Base-by-base conservation (phyloP, 2,888 invertebrate genomes). In the Homarus gammarus region DNA sequence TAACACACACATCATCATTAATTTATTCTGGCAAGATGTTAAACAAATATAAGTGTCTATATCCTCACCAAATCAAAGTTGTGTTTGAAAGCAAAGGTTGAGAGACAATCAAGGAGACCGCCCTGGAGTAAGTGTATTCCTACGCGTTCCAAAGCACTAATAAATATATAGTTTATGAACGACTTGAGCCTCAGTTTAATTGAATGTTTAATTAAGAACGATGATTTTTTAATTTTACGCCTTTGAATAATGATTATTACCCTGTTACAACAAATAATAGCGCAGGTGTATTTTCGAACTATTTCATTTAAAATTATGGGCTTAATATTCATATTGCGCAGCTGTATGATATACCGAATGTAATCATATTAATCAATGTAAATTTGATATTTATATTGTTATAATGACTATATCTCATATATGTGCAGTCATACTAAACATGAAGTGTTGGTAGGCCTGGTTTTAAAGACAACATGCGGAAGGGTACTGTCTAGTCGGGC, bases 401-500 rank as follows among this genome's bases (percentile, higher is more conserved):
- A n/a, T n/a, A n/a, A n/a, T n/a, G n/a, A n/a, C n/a, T n/a, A n/a
- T n/a, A n/a, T n/a, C n/a, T n/a, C n/a, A n/a, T n/a, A n/a, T n/a
- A n/a, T n/a, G n/a, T n/a, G n/a, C n/a, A n/a, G n/a, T n/a, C n/a
- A n/a, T n/a, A n/a, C n/a, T n/a, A n/a, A n/a, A 40, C 44, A 40
- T n/a, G 44, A 44, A 75, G n/a, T 75, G 44, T 75, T 75, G 75
- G 75, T 27, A 75, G 10, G 75, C 75, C 44, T 72, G 72, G 10
- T 40, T 72, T 72, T 72, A 72, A 40, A 38, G 36, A 49, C 70
- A 84, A 40, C 44, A 84, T 49, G 84, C 84, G 84, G 86, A 86
- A 56, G 86, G 51, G 44, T 86, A 86, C 86, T 79, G 86, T 86
- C 86, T 86, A 44, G 86, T 68, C 79, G 38, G 61, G 78, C 27